A percentile compares a stretch with the other conserved stretches of the same genome.
Conservation (phyloP, 1,140 invertebrate genomes). For the Zaprionus lachaisei region DNA sequence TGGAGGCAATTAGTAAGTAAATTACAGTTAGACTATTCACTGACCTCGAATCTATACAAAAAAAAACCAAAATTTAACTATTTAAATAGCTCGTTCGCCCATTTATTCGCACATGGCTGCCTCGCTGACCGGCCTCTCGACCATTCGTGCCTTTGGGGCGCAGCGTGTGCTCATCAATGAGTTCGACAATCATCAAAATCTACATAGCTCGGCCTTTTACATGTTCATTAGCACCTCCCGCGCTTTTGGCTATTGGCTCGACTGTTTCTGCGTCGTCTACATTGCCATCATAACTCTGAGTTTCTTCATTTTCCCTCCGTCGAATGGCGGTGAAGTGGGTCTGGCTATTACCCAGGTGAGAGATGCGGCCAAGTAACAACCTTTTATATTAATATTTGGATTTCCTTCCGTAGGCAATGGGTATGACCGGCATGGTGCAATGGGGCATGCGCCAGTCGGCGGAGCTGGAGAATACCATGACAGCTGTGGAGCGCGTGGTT, state of each 20-base stretch:
- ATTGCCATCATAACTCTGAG: slow-evolving; percentile 89
- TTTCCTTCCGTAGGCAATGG: slow-evolving; percentile 86
- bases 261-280: slow-evolving; percentile 90
- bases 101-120: slow-evolving; percentile 95
- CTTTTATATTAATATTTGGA: background rate
- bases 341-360: slow-evolving; percentile 90
- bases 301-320: slow-evolving; percentile 88
- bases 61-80: background rate
- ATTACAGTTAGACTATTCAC: background rate
- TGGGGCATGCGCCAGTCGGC: slow-evolving; percentile 94
- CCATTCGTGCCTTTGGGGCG: slow-evolving; percentile 93
- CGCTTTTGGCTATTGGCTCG: slow-evolving; percentile 91
- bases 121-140: slow-evolving; percentile 94
- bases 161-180: slow-evolving; percentile 91
- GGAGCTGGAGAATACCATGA: slow-evolving; percentile 94
- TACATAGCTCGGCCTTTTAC: slow-evolving; percentile 88
- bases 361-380: background rate
- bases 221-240: slow-evolving; percentile 88
- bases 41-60: background rate
- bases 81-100: slow-evolving; percentile 89
- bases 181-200: slow-evolving; percentile 92
- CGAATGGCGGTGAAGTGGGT: slow-evolving; percentile 90
- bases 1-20: slow-evolving; percentile 94
- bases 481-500: slow-evolving; percentile 91
- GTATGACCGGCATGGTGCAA: slow-evolving; percentile 93